Percentiles rank a stretch among this genome's conserved stretches.
These are phyloP conservation scores for Ceratitis capitata DNA, from an alignment of 1,140 invertebrate species.

Conservation along the genomic window DNA sequence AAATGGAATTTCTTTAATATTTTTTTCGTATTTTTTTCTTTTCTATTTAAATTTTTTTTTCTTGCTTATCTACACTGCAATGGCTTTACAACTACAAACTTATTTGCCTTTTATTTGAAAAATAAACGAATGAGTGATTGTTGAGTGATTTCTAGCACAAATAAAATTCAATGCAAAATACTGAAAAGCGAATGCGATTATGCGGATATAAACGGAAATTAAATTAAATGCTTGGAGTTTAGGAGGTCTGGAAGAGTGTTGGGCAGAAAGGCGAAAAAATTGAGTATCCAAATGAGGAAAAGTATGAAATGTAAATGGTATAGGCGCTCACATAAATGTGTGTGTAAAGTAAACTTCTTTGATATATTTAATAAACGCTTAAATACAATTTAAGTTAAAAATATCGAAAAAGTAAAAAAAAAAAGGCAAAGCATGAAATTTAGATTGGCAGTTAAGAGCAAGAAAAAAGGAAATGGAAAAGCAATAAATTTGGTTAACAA, in stretches of 20 bases:
- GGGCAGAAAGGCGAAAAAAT: neutral
- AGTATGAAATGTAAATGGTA: neutral
- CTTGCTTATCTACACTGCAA: neutral
- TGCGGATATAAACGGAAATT: neutral
- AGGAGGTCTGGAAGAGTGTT: neutral
- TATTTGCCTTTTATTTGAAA: neutral
- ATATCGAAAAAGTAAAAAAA: neutral
- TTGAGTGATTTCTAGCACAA: conserved; percentile 15
- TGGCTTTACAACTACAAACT: neutral
- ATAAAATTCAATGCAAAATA: neutral
- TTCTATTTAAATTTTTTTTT: neutral
- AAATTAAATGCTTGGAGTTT: neutral
- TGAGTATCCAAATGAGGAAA: neutral
- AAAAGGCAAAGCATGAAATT: neutral
- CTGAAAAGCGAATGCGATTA: neutral
- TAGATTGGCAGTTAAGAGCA: neutral
- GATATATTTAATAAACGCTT: neutral
- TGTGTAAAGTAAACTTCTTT: no score
- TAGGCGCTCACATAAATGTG: neutral
- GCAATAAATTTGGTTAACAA: neutral
- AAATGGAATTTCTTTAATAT: conserved; percentile 11
- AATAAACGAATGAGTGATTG: neutral
- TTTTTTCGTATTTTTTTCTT: neutral
- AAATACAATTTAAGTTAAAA: neutral
- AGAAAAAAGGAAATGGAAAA: neutral